These are phyloP conservation scores for Amphimallon solstitiale DNA, from an alignment of 2,888 invertebrate species.

Conservation along the genomic window DNA sequence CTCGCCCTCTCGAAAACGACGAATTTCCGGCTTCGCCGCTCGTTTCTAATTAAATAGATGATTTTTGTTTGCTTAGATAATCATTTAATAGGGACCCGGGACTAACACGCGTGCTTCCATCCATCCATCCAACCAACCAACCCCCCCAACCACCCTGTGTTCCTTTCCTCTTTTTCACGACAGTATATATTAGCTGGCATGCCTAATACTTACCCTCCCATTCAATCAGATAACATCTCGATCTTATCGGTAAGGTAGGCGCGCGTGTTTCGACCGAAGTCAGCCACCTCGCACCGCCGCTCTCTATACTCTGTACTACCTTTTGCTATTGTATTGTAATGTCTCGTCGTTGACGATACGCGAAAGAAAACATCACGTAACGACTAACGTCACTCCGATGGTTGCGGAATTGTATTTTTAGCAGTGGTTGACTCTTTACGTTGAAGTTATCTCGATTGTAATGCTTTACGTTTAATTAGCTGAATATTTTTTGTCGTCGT, in stretches of 20 bases:
- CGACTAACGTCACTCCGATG: constrained; percentile 1
- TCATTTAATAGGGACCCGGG: constrained; percentile 64
- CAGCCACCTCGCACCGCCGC: constrained; percentile 14
- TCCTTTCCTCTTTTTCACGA: not conserved
- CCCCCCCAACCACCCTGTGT: no score
- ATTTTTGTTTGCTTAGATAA: constrained; percentile 66
- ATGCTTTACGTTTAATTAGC: no score
- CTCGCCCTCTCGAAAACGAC: constrained; percentile 55
- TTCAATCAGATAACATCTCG: constrained; percentile 51
- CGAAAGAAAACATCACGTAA: not conserved
- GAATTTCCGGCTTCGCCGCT: constrained; percentile 59
- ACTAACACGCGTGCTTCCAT: constrained; percentile 28
- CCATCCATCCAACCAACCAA: no score
- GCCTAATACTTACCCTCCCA: constrained; percentile 59
- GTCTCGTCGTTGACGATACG: not conserved
- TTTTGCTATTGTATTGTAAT: not conserved
- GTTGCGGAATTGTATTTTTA: no score
- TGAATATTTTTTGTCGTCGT: no score
- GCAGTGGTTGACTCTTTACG: no score
- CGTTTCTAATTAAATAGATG: constrained; percentile 65
- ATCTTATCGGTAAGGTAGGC: constrained; percentile 47
- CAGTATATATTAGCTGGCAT: constrained; percentile 59
- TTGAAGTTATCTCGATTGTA: no score
- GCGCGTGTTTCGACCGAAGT: constrained; percentile 43
- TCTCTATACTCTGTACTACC: not conserved